A percentile compares a stretch with the other conserved stretches of the same genome.
These are phyloP conservation scores for Campoplex capitator DNA, from an alignment of 2,888 invertebrate species.

Conservation along the genomic window DNA sequence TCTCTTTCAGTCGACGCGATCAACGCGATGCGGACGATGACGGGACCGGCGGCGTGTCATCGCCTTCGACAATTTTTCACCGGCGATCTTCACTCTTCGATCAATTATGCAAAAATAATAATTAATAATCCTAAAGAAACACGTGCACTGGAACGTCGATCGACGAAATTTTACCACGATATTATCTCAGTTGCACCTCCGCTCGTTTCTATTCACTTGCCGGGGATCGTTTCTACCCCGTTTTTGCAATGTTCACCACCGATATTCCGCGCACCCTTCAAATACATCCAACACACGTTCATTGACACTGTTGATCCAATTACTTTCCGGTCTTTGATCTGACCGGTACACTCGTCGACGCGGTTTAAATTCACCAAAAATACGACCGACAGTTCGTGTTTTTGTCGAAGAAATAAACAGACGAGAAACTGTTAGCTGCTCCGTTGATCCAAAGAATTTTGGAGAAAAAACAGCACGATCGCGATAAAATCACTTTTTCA, in stretches of 20 bases:
- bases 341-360: not conserved
- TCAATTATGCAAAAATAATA: not conserved
- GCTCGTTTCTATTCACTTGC: constrained; percentile 27
- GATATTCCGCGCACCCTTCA: constrained; percentile 37
- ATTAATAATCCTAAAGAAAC: not conserved
- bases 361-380: not conserved
- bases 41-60: constrained; percentile 77
- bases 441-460: not conserved
- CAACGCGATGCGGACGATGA: constrained; percentile 64
- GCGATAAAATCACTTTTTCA: not conserved
- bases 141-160: not conserved
- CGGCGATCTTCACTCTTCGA: not conserved
- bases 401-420: not conserved
- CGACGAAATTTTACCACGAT: not conserved
- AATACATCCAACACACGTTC: constrained; percentile 49
- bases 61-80: constrained; percentile 53
- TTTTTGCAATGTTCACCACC: constrained; percentile 54
- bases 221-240: constrained; percentile 36
- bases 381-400: constrained; percentile 14
- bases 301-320: constrained; percentile 40
- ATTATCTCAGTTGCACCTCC: not conserved
- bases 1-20: constrained; percentile 52
- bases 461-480: constrained; percentile 5
- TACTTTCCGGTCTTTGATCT: not conserved
- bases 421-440: not conserved